Evolutionary conservation across 2,888 invertebrate genomes (phyloP).

Genomic region (Cenopis cana): DNA sequence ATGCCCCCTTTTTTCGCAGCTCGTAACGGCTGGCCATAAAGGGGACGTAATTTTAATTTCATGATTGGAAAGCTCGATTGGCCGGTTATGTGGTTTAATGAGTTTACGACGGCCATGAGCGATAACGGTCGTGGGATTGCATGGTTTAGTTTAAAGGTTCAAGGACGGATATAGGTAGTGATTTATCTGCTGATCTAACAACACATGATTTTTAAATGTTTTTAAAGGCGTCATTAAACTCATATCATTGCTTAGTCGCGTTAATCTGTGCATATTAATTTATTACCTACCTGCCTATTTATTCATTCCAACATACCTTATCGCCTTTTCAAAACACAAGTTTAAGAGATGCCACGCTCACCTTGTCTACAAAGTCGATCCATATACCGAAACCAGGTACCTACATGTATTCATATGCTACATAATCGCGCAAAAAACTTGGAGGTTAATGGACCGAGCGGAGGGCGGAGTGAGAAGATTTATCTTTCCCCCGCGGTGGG

Average conservation of each 20-base stretch:
- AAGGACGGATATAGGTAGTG: constrained; percentile 50
- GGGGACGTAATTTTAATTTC: constrained; percentile 84
- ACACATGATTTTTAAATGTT: background rate
- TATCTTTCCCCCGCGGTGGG: constrained; percentile 79
- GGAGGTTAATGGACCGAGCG: constrained; percentile 65
- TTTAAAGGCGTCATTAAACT: background rate
- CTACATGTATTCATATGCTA: constrained; percentile 36
- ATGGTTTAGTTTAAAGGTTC: constrained; percentile 60
- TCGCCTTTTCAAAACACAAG: too few relatives aligned
- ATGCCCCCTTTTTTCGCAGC: constrained; percentile 85
- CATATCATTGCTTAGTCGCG: background rate
- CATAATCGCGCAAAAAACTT: constrained; percentile 54
- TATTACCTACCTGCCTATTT: background rate
- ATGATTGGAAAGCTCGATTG: constrained; percentile 85
- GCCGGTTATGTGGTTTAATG: constrained; percentile 82
- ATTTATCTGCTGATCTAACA: constrained; percentile 14
- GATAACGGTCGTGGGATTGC: constrained; percentile 73
- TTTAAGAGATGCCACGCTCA: background rate
- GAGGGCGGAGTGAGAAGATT: constrained; percentile 76
- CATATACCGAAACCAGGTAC: constrained; percentile 31
- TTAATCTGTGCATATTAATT: background rate
- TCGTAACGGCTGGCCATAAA: constrained; percentile 82
- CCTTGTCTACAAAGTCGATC: constrained; percentile 5
- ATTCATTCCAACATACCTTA: background rate
- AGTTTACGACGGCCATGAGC: constrained; percentile 78